phyloP scores from a whole-genome alignment of 2,113 vertebrate genomes.

The Ranitomeya imitator region DNA sequence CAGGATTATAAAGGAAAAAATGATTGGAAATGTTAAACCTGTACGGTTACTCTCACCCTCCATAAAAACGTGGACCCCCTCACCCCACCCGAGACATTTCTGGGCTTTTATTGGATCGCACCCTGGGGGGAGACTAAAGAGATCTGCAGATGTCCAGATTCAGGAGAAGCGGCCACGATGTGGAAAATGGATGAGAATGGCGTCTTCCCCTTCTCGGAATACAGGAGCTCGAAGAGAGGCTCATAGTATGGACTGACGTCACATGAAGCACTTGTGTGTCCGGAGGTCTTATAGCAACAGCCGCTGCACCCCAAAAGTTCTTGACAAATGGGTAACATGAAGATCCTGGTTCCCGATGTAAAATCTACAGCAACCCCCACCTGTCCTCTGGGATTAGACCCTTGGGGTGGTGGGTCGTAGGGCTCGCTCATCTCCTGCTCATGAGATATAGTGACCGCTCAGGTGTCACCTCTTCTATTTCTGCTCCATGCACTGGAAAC shows the following conservation, averaged over 20 bases:
- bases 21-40: constrained; percentile 45
- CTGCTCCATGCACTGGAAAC: too few relatives aligned
- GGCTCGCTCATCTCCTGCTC: too few relatives aligned
- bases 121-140: neutral
- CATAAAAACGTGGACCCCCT: constrained; percentile 17
- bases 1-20: constrained; percentile 31
- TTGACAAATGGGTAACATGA: too few relatives aligned
- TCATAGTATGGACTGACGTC: neutral
- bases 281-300: too few relatives aligned
- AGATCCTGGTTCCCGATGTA: too few relatives aligned
- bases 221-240: neutral
- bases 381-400: too few relatives aligned
- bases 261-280: too few relatives aligned
- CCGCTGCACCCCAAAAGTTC: too few relatives aligned
- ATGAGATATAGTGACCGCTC: too few relatives aligned
- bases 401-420: too few relatives aligned
- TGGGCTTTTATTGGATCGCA: neutral
- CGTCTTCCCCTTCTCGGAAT: neutral
- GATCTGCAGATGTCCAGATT: constrained; percentile 22
- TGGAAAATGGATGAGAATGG: constrained; percentile 19
- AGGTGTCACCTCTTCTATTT: too few relatives aligned
- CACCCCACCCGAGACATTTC: constrained; percentile 1
- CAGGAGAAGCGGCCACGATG: neutral
- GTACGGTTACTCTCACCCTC: neutral
- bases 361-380: too few relatives aligned